A percentile compares a stretch with the other conserved stretches of the same genome.
Evolutionary conservation across 2,888 invertebrate genomes (phyloP).

Genomic region (Drosophila mettleri): DNA sequence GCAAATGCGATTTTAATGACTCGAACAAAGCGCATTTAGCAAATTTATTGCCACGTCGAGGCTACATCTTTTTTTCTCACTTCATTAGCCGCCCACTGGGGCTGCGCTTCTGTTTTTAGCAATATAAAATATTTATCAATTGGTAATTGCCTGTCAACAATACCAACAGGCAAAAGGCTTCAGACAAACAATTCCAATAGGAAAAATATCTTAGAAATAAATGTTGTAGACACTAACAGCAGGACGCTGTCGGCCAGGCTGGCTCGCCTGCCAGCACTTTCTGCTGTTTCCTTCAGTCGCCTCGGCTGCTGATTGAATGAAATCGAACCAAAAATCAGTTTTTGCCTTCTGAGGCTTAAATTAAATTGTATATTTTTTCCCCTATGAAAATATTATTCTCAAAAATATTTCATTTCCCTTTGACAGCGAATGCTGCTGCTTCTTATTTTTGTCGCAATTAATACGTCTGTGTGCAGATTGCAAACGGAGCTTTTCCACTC

Average conservation of each 20-base stretch:
- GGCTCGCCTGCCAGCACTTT: not conserved
- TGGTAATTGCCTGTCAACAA: conserved; percentile 4
- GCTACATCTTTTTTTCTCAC: conserved; percentile 21
- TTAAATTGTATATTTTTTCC: not conserved
- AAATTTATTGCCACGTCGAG: conserved; percentile 69
- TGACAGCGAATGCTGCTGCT: not conserved
- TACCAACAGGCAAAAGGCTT: not conserved
- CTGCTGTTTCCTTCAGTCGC: too few species aligned
- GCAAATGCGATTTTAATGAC: conserved; percentile 79
- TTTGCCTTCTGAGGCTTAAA: not conserved
- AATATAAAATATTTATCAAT: conserved; percentile 7
- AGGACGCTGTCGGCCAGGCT: too few species aligned
- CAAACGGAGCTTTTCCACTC: not conserved
- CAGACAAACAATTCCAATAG: not conserved
- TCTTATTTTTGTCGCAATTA: not conserved
- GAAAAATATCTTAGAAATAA: not conserved
- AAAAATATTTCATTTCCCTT: not conserved
- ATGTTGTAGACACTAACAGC: not conserved
- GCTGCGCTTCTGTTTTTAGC: not conserved
- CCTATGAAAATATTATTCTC: not conserved
- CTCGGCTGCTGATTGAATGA: not conserved
- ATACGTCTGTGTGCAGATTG: conserved; percentile 2
- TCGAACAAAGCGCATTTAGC: conserved; percentile 77
- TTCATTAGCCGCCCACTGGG: conserved; percentile 2
- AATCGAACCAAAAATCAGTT: not conserved